Percentiles rank a stretch among this genome's conserved stretches.
Conservation (phyloP, 2,797 vertebrate species). For the Tokudaia muenninki region DNA sequence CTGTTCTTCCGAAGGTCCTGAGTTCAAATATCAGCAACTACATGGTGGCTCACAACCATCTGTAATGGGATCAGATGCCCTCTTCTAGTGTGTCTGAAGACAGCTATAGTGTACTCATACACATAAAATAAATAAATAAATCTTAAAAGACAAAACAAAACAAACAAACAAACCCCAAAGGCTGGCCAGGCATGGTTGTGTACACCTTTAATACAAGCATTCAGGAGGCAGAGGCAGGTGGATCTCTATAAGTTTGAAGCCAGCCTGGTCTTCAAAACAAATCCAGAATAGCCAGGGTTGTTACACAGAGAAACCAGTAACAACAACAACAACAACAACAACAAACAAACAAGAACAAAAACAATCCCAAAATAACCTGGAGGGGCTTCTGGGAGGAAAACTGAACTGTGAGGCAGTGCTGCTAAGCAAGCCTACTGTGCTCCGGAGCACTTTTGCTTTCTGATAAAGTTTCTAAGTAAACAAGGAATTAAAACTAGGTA, state of each 20-base stretch:
- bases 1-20: too few species aligned
- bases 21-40: too few species aligned
- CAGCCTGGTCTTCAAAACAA: background rate
- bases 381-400: background rate
- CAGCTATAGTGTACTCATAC: too few species aligned
- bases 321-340: background rate
- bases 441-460: slow-evolving; percentile 13
- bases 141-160: too few species aligned
- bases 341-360: too few species aligned
- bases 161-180: background rate
- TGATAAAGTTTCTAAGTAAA: slow-evolving; percentile 64
- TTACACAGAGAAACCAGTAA: background rate
- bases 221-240: background rate
- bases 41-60: too few species aligned
- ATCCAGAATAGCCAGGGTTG: background rate
- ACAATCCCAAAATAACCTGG: background rate
- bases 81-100: too few species aligned
- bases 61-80: too few species aligned
- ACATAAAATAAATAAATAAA: too few species aligned
- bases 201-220: background rate
- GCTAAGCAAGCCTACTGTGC: background rate
- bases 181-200: background rate
- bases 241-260: background rate
- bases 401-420: background rate
- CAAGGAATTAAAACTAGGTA: slow-evolving; percentile 31